These are phyloP conservation scores for Ondatra zibethicus DNA, from an alignment of 2,113 vertebrate genomes.

Conservation along the genomic window DNA sequence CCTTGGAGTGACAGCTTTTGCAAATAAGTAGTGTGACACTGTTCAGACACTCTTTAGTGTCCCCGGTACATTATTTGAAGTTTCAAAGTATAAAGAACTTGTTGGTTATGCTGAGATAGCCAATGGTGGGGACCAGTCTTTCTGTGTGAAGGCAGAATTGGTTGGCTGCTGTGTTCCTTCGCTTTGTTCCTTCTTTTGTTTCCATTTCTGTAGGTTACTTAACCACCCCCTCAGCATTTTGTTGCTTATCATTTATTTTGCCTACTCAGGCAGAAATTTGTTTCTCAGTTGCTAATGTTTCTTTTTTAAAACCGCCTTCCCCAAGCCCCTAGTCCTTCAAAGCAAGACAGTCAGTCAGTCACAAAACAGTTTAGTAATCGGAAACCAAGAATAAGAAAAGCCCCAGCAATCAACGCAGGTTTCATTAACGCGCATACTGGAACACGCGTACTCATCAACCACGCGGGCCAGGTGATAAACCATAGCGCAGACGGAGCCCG, in stretches of 20 bases:
- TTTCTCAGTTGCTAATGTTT: constrained; percentile 2
- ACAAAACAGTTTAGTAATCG: background rate
- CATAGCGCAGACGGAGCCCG: background rate
- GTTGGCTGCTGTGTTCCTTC: background rate
- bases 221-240: background rate
- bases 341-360: constrained; percentile 16
- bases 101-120: background rate
- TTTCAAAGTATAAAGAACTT: background rate
- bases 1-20: background rate
- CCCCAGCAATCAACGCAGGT: background rate
- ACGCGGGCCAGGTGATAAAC: background rate
- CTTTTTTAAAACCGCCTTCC: background rate
- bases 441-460: background rate
- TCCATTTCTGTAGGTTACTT: constrained; percentile 42
- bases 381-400: constrained; percentile 28
- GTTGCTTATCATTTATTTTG: constrained; percentile 27
- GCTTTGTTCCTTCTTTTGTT: constrained; percentile 50
- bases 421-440: background rate
- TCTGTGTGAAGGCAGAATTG: constrained; percentile 13
- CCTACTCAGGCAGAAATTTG: background rate
- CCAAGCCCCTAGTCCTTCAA: background rate
- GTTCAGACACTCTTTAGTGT: background rate
- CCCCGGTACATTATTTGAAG: background rate
- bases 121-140: constrained; percentile 16
- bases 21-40: background rate